Evolutionary conservation across 2,888 invertebrate genomes (phyloP).

Genomic region (Diaperis boleti): DNA sequence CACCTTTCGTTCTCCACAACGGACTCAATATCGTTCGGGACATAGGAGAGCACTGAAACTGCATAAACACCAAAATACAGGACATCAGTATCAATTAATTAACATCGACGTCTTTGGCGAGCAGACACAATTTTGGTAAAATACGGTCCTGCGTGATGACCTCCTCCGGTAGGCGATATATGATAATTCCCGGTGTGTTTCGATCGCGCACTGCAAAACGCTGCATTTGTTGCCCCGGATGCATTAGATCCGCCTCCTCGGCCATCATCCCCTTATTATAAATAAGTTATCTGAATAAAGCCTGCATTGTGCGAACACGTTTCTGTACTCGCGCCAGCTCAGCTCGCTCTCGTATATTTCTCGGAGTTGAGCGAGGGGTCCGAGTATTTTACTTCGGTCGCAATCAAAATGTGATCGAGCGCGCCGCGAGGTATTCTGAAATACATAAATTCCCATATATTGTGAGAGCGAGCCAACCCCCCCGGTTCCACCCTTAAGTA

Average conservation of each 20-base stretch:
- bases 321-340: slow-evolving; percentile 19
- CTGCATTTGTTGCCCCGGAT: neutral
- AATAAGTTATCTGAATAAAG: slow-evolving; percentile 34
- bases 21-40: no score
- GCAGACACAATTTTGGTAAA: no score
- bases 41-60: no score
- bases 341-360: slow-evolving; percentile 11
- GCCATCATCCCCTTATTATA: slow-evolving; percentile 14
- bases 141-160: no score
- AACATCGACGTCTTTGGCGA: no score
- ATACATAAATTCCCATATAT: slow-evolving; percentile 66
- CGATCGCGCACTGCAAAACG: no score
- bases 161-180: no score
- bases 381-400: slow-evolving; percentile 54
- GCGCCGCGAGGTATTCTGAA: slow-evolving; percentile 64
- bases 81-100: no score
- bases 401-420: slow-evolving; percentile 66
- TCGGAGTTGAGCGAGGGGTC: slow-evolving; percentile 21
- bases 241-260: neutral
- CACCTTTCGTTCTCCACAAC: no score
- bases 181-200: no score
- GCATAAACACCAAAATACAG: no score
- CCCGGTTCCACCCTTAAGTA: slow-evolving; percentile 65
- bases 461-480: slow-evolving; percentile 56
- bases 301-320: slow-evolving; percentile 27